phyloP scores from a whole-genome alignment of 1,140 invertebrate species.

The Drosophila grimshawi region DNA sequence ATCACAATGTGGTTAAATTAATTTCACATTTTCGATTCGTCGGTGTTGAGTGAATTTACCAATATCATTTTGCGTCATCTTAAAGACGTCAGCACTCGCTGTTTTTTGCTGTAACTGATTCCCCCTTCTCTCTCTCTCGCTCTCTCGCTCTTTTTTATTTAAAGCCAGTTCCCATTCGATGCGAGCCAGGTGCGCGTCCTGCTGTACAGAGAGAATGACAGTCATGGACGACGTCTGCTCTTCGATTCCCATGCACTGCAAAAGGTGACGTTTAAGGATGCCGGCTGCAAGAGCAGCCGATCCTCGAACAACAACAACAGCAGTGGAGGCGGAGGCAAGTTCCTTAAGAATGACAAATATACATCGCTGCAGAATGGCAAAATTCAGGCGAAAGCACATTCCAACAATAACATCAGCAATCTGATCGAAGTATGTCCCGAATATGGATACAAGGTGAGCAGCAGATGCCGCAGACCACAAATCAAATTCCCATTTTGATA shows the following conservation, averaged over 20 bases:
- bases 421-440: constrained; percentile 81
- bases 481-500: not conserved
- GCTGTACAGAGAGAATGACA: constrained; percentile 94
- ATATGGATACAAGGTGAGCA: constrained; percentile 78
- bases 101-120: not conserved
- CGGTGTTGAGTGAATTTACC: constrained; percentile 27
- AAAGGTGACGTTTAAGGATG: constrained; percentile 84
- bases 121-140: not conserved
- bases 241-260: constrained; percentile 93
- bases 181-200: constrained; percentile 90
- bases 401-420: constrained; percentile 64
- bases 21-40: constrained; percentile 19
- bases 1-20: not conserved
- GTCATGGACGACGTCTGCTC: constrained; percentile 90
- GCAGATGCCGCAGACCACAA: too few relatives aligned
- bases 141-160: constrained; percentile 17
- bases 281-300: constrained; percentile 13
- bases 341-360: constrained; percentile 71
- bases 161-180: constrained; percentile 86
- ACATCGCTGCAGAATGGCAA: constrained; percentile 69
- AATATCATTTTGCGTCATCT: constrained; percentile 24
- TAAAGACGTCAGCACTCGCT: not conserved
- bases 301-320: constrained; percentile 17
- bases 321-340: constrained; percentile 51
- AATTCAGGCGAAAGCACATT: constrained; percentile 77